Base-by-base conservation (phyloP, 2,113 vertebrate genomes). In the Dasyprocta punctata region DNA sequence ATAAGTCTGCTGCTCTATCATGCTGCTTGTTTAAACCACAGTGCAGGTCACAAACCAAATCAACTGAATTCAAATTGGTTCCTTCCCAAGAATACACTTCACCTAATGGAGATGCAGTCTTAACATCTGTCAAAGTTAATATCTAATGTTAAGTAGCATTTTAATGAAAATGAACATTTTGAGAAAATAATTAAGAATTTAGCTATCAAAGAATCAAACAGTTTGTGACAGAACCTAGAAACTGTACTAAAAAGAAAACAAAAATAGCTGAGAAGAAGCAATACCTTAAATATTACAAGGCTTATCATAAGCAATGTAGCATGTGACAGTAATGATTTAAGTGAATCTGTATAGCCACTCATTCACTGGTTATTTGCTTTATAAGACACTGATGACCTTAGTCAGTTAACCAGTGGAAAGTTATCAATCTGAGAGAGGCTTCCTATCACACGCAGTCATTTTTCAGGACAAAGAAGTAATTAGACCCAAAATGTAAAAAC, bases 41-140 rank as follows among this genome's bases (percentile, higher is more conserved):
- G 67, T 96, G 89, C 67, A 92, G 89, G 95, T 97, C 86, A 96
- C 82, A 97, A 82, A 95, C 49, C 52, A 97, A 95, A 92, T 97
- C 90, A 96, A 97, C 88, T 96, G 81, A 81, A 81, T 94, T 96
- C 54, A 90, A 97, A 96, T 52, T 95, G 97, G 69, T 69, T 93
- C 63, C 16, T 89, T 97, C 58, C 87, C 93, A 97, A 93, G 92
- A 95, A 96, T 92, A 95, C 60, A 97, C 88, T 96, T 97, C 24
- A 88, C 52, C 69, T 96, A 97, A 97, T 90, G 96, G 89, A 95
- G 86, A 95, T 95, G 89, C 63, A 96, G n/a, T 41, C 83, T 86
- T 95, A 97, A 96, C 83, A 96, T 93, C 92, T 96, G 73, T 95
- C 91, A 97, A 97, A 97, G 86, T 95, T 96, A 97, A 86, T 81